Base-by-base conservation (phyloP, 2,113 vertebrate species). In the Dipodomys ordii region DNA sequence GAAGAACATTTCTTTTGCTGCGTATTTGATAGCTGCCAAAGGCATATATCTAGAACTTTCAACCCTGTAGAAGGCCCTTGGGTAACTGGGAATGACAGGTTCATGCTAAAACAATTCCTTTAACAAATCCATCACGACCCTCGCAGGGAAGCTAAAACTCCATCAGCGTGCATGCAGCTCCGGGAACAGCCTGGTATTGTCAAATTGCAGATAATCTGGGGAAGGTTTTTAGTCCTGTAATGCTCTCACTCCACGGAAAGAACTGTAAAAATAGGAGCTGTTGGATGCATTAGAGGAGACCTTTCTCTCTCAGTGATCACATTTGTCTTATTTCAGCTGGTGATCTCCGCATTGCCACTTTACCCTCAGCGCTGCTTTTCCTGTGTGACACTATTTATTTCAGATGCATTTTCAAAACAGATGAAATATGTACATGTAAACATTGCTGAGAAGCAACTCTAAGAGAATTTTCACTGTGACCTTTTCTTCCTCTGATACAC, bases 171-270 rank as follows among this genome's bases (percentile, higher is more conserved):
- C 15, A 82, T 83, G 16, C 15, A 83, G 25, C 35, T 95, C 20
- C 82, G 87, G 69, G 92, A 92, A 94, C 64, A 96, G 30, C 7
- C 44, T 79, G 9, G 1, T 87, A 30, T 81, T 91, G 71, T 81
- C 88, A 97, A 97, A 97, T 95, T 97, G 80, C 49, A 65, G 79
- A 57, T 88, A 96, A 93, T 95, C 96, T 87, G 32, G 65, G 62
- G 62, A 49, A 95, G 35, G 95, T 67, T 97, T 97, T 96, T 92
- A 89, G 27, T 88, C 9, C 69, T 83, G 23, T 95, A 94, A 94
- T 93, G 69, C 28, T 95, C 96, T 96, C 1, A 15, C 78, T 90
- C 30, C 57, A 90, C 78, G 92, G 32, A 0, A 6, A 53, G 19
- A 91, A 30, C 86, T 94, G 35, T 91, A 88, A 96, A 97, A 85